phyloP scores from a whole-genome alignment of 1,140 invertebrate species.

The Cryptotermes secundus region DNA sequence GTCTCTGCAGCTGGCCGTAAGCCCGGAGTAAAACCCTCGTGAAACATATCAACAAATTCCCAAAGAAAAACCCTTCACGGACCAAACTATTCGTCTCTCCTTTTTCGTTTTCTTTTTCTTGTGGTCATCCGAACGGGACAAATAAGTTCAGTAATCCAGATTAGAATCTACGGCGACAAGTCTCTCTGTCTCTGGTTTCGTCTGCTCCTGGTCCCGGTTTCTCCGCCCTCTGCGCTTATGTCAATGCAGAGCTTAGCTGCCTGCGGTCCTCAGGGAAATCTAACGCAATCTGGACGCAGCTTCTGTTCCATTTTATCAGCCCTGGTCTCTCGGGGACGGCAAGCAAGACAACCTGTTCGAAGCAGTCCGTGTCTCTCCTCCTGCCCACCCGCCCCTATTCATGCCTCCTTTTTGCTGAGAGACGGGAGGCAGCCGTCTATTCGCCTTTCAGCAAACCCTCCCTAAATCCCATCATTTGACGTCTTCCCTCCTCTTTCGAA shows the following conservation, averaged over 20 bases:
- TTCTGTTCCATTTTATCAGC: not conserved
- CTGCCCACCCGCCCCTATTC: not conserved
- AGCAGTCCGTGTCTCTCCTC: not conserved
- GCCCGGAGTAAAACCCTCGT: not conserved
- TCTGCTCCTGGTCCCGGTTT: not conserved
- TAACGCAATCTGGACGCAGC: not conserved
- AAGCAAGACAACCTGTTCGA: not conserved
- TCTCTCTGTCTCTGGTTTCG: not conserved
- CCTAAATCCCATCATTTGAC: not conserved
- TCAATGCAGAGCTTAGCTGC: not conserved
- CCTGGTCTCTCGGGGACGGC: not conserved
- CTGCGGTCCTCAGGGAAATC: not conserved
- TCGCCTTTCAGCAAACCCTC: not conserved
- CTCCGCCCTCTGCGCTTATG: not conserved
- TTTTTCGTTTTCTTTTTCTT: not conserved
- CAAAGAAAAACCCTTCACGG: too few relatives aligned
- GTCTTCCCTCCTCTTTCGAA: not conserved
- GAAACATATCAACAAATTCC: not conserved
- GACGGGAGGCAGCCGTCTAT: not conserved
- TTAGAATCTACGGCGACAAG: not conserved
- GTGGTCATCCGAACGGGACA: not conserved
- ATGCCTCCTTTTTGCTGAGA: not conserved
- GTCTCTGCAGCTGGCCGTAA: not conserved
- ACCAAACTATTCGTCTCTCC: too few relatives aligned
- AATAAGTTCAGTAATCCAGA: slow-evolving; percentile 8